Evolutionary conservation across 2,113 vertebrate genomes (phyloP).

Genomic region (Pithys albifrons): DNA sequence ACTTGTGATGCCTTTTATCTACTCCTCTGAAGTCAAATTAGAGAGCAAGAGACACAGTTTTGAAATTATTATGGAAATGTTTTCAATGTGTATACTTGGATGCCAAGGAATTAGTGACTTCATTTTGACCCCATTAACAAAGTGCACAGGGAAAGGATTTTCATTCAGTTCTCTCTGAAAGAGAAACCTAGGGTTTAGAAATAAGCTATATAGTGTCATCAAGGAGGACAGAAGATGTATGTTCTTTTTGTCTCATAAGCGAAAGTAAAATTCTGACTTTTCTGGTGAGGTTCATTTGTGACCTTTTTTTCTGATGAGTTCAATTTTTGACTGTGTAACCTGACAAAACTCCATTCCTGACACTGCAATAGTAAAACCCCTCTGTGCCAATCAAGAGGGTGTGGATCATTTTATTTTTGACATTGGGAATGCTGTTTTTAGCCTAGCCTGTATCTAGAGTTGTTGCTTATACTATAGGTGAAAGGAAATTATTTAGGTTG

Average conservation of each 20-base stretch:
- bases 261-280: not conserved
- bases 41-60: not conserved
- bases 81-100: not conserved
- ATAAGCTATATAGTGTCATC: not conserved
- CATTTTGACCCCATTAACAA: not conserved
- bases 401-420: not conserved
- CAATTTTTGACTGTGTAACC: not conserved
- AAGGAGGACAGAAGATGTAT: not conserved
- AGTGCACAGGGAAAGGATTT: not conserved
- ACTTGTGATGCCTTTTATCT: not conserved
- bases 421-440: not conserved
- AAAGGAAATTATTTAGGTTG: not conserved
- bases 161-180: not conserved
- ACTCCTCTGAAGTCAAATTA: not conserved
- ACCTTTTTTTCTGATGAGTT: not conserved
- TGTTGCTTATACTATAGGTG: not conserved
- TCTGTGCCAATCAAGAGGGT: not conserved
- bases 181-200: not conserved
- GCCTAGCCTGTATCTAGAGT: not conserved
- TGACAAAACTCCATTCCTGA: not conserved
- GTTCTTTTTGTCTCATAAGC: not conserved
- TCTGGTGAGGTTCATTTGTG: not conserved
- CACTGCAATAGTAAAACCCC: not conserved
- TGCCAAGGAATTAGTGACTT: not conserved
- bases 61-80: not conserved